Evolutionary conservation across 2,888 invertebrate genomes (phyloP).

Genomic region (Papilio gigon): DNA sequence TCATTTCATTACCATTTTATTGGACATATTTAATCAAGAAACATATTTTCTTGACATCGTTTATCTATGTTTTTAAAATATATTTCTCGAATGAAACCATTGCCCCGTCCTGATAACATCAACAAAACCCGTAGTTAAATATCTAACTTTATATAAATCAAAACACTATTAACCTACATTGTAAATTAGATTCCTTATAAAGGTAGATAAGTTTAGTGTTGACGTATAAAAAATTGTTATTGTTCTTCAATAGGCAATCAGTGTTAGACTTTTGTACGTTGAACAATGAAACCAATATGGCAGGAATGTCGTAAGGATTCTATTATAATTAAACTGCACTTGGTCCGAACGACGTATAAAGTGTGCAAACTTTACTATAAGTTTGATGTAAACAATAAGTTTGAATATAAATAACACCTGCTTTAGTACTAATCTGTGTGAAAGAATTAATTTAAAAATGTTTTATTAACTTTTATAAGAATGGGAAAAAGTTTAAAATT

Average conservation of each 20-base stretch:
- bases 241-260: conserved; percentile 37
- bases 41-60: too few relatives aligned
- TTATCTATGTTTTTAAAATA: too few relatives aligned
- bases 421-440: too few relatives aligned
- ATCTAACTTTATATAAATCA: background rate
- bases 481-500: too few relatives aligned
- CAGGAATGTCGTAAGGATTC: conserved; percentile 31
- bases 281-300: conserved; percentile 36
- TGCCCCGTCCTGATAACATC: too few relatives aligned
- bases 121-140: background rate
- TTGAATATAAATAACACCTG: too few relatives aligned
- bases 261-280: conserved; percentile 14
- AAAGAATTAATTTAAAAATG: too few relatives aligned
- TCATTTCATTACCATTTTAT: background rate
- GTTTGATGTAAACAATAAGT: too few relatives aligned
- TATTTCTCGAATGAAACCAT: too few relatives aligned
- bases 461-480: too few relatives aligned
- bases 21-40: too few relatives aligned
- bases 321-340: conserved; percentile 28
- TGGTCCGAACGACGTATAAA: background rate
- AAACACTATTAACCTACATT: conserved; percentile 23
- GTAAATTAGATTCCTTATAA: conserved; percentile 20
- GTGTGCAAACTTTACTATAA: background rate
- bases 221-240: conserved; percentile 31
- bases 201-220: background rate